Conservation (phyloP, 2,888 invertebrate species). For the Drosophila nr. perissopoda region DNA sequence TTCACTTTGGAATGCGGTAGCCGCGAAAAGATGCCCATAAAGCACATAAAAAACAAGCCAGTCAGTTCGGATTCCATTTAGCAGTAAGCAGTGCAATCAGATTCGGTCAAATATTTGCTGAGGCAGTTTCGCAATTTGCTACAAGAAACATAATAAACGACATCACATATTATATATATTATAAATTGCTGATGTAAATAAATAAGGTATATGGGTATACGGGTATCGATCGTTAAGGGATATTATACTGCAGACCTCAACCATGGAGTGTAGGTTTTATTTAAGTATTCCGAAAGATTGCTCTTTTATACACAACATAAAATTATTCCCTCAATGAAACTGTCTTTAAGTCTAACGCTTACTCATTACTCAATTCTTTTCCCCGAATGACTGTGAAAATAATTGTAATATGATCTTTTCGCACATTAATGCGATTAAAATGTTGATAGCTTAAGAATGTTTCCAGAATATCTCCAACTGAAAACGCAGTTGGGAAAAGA, state of each 20-base stretch:
- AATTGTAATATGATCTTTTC: not conserved
- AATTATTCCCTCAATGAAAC: not conserved
- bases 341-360: not conserved
- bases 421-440: not conserved
- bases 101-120: slow-evolving; percentile 58
- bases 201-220: not conserved
- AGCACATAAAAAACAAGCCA: slow-evolving; percentile 55
- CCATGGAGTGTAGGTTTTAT: not conserved
- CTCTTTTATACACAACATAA: not conserved
- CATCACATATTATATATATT: slow-evolving; percentile 9
- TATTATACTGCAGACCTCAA: slow-evolving; percentile 1
- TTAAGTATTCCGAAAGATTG: not conserved
- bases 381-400: not conserved
- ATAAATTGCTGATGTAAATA: slow-evolving; percentile 18
- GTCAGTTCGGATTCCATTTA: slow-evolving; percentile 59
- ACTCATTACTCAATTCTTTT: not conserved
- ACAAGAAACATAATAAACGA: slow-evolving; percentile 5
- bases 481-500: slow-evolving; percentile 8
- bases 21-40: slow-evolving; percentile 60
- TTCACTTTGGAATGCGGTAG: slow-evolving; percentile 76
- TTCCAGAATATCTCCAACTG: slow-evolving; percentile 17
- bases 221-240: slow-evolving; percentile 7
- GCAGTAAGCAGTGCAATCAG: slow-evolving; percentile 57
- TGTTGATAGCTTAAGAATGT: not conserved
- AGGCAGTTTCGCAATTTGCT: slow-evolving; percentile 3